Percentiles rank a stretch among this genome's conserved stretches.
phyloP scores from a whole-genome alignment of 2,797 vertebrate species.

The Catharus ustulatus region DNA sequence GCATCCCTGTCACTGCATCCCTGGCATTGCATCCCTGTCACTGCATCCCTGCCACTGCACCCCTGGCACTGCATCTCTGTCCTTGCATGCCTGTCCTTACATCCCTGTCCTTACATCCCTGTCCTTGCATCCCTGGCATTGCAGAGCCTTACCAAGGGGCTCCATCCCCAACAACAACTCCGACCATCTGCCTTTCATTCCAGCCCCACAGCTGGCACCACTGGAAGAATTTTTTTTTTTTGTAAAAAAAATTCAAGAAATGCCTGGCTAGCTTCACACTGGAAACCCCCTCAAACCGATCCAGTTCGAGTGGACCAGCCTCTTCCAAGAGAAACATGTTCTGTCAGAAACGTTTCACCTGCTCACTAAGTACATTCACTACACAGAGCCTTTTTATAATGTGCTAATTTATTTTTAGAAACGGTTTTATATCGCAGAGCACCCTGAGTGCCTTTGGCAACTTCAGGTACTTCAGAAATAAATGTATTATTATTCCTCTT shows the following conservation, averaged over 20 bases:
- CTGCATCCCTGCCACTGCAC: neutral
- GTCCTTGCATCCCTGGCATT: too few species aligned
- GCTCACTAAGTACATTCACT: constrained; percentile 40
- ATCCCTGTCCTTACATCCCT: too few species aligned
- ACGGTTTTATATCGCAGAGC: constrained; percentile 52
- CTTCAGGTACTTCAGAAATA: constrained; percentile 70
- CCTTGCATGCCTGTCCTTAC: too few species aligned
- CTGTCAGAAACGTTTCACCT: constrained; percentile 40
- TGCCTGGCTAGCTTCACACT: neutral
- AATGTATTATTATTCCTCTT: constrained; percentile 71
- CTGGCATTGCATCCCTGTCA: too few species aligned
- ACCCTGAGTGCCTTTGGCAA: constrained; percentile 71
- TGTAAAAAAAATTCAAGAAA: neutral
- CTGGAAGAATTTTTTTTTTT: neutral
- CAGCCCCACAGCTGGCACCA: neutral
- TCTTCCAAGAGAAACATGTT: constrained; percentile 38
- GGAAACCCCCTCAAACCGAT: neutral
- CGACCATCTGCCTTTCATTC: neutral
- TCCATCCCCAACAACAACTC: neutral
- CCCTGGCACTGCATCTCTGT: too few species aligned
- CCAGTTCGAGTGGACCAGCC: neutral
- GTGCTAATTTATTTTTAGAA: constrained; percentile 70
- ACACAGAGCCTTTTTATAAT: constrained; percentile 45
- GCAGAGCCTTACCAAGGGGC: fast-evolving
- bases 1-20: too few species aligned